A percentile compares a stretch with the other conserved stretches of the same genome.
Evolutionary conservation across 2,797 vertebrate genomes (phyloP).

Genomic region (Sandelia bainsii): DNA sequence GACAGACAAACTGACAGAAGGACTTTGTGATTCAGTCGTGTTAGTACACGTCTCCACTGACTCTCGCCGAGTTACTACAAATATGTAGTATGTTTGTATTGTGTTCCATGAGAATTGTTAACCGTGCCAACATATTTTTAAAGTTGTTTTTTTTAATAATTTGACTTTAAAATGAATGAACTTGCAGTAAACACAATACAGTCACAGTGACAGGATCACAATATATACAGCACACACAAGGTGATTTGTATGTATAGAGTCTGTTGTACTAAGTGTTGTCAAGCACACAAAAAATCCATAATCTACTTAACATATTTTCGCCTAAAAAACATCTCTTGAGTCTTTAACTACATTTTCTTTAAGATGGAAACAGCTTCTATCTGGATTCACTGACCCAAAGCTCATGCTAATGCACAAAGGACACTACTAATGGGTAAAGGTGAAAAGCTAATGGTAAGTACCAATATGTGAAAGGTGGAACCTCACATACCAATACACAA

Average conservation of each 20-base stretch:
- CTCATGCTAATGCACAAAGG: conserved; percentile 27
- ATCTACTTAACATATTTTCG: no score
- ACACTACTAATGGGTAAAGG: conserved; percentile 21
- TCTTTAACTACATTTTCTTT: no score
- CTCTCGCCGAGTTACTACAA: conserved; percentile 12
- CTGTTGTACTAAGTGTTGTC: no score
- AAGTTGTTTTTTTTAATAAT: no score
- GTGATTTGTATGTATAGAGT: no score
- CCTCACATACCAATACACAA: not conserved
- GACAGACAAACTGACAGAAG: conserved; percentile 57
- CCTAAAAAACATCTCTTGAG: not conserved
- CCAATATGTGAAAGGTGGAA: conserved; percentile 8
- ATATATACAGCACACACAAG: no score
- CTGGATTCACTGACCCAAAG: conserved; percentile 9
- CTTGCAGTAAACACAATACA: not conserved
- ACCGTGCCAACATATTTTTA: no score
- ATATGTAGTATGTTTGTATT: not conserved
- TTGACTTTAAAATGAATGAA: no score
- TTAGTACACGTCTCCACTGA: conserved; percentile 41
- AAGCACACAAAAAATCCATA: no score
- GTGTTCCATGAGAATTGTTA: no score
- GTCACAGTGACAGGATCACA: not conserved
- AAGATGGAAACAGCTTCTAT: conserved; percentile 17
- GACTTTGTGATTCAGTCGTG: conserved; percentile 37
- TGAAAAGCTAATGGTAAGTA: conserved; percentile 31